Evolutionary conservation across 2,797 vertebrate genomes (phyloP), one percentile per base, ranked within the genome.

Genomic region (Selene dorsalis): DNA sequence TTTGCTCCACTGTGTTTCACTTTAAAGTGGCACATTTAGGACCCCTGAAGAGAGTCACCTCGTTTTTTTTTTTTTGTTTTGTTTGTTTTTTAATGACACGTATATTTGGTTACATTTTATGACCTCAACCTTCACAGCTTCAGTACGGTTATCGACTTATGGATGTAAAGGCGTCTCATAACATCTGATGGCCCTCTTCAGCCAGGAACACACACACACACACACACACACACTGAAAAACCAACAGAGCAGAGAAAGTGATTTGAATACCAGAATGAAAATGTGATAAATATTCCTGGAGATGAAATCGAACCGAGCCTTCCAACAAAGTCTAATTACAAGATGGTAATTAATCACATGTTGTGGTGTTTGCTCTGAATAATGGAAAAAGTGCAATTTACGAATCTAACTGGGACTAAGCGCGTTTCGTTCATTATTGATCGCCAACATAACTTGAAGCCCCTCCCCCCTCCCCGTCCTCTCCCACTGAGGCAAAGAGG

Each of bases 241-340:
- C 17, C 18, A 18, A 47, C 17, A 47, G 63, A 53, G 69, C 32
- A 50, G 70, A 87, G 73, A 83, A 60, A 84, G 83, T 88, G 77
- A 81, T 89, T 70, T 50, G 69, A 83, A 88, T 65, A 78, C 77
- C 73, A 82, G 76, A 77, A 80, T 88, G 85, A 86, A 91, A 94
- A 91, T 67, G 68, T 90, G 88, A 92, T 89, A 84, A 91, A 92
- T 92, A 89, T 89, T 89, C 79, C 77, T 88, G 79, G 79, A 84
- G 85, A 93, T 92, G 77, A 92, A 93, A 93, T 93, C 82, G 89
- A 91, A 75, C 74, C 48, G 90, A 71, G 84, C 77, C 67, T 91
- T 91, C 87, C 84, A 90, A 92, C 80, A 80, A 87, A 85, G 82
- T 90, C 84, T 91, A 92, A 94, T 94, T 93, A 93, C 82, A 80